Evolutionary conservation across 2,797 vertebrate genomes (phyloP).

Genomic region (Falco naumanni): DNA sequence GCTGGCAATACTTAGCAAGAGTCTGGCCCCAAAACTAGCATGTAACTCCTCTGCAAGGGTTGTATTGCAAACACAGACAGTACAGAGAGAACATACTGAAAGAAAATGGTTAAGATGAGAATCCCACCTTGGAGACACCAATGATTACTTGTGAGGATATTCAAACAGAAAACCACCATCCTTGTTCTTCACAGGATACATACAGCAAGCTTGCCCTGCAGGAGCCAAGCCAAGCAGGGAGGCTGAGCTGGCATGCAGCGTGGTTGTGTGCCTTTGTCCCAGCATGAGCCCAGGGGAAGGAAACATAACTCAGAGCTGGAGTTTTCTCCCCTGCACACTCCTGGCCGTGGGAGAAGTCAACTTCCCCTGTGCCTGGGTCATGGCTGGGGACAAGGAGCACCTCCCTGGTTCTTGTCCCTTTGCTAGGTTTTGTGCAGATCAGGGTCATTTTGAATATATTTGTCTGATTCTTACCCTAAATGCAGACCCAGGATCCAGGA

Average conservation of each 20-base stretch:
- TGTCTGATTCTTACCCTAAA: background rate
- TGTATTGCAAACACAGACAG: background rate
- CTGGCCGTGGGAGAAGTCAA: background rate
- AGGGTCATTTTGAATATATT: background rate
- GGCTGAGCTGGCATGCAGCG: background rate
- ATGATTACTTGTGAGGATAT: background rate
- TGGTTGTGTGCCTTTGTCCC: background rate
- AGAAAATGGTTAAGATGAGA: background rate
- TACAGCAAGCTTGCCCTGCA: background rate
- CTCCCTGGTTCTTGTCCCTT: background rate
- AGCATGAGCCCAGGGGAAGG: background rate
- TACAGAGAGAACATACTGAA: background rate
- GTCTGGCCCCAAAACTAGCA: background rate
- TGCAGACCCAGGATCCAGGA: background rate
- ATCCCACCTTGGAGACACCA: background rate
- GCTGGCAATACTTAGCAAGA: background rate
- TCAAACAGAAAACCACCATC: background rate
- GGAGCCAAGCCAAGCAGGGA: background rate
- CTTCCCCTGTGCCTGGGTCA: accelerated
- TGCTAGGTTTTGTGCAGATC: background rate
- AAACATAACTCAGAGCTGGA: background rate
- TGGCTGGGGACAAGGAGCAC: background rate
- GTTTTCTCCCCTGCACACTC: background rate
- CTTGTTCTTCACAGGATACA: background rate
- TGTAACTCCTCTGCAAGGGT: background rate